Base-by-base conservation (phyloP, 2,797 vertebrate genomes). In the Sus cebifrons region DNA sequence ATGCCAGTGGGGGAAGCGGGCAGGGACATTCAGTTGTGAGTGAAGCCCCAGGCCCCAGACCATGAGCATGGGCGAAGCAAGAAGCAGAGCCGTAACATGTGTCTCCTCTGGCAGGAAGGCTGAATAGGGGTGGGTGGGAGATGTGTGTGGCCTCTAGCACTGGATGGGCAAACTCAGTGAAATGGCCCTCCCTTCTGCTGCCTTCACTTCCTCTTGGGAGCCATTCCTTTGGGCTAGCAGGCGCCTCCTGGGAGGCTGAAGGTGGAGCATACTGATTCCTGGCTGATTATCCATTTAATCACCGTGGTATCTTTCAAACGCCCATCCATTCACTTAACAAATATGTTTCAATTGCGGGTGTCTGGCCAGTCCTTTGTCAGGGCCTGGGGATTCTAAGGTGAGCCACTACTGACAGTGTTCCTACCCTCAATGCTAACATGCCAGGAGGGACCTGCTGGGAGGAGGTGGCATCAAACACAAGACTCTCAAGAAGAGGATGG, bases 31-130 rank as follows among this genome's bases (percentile, higher is more conserved):
- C 79, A 75, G 52, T 40, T 71, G 58, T 64, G 75, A 36, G 23
- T 65, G 62, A 92, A 89, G 54, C 44, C 70, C 81, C 60, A 74
- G 83, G 89, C 67, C 86, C 29, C 56, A 86, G 23, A 62, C 36
- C 16, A 0, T 1, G 6, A 62, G 44, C 70, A 81, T 1, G 0
- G 44, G 7, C 15, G 17, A 92, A 70, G 16, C 71, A 32, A 70
- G 73, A 96, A 79, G 82, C 89, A 75, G 52, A 70, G 60, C 71
- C 32, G 5, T 14, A 21, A n/a, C 11, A 0, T 6, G 13, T 32
- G 89, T 40, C 70, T 73, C 18, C 18, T 58, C 73, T 5, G 10
- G 25, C 32, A 82, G 93, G 78, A 84, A 81, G 25, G 8, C 40
- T 64, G 79, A 84, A 32, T 49, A 23, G 21, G 54, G 75, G 2